Base-by-base conservation (phyloP, 2,888 invertebrate species). In the Oscheius sp. region DNA sequence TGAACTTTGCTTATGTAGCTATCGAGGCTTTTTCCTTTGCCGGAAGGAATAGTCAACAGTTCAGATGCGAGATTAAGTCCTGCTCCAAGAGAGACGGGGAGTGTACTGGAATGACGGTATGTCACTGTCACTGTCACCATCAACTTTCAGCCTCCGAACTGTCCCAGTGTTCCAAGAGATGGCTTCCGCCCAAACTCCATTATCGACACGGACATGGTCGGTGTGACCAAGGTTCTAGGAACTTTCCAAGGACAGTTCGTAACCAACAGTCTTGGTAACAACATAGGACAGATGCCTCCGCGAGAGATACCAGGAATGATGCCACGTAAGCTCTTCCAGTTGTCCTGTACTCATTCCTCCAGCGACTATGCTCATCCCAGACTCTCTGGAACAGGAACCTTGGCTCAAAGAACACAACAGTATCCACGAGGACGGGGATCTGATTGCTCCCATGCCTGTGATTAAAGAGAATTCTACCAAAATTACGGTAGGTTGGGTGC, bases 21-120 rank as follows among this genome's bases (percentile, higher is more conserved):
- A 80, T 88, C 37, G 84, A 85, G 76, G 86, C 87, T 4, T 84
- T 86, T 75, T 80, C 83, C 2, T 86, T 87, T 62, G 87, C 87
- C 7, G 88, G 88, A 68, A 76, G 83, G 35, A 74, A 78, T 11
- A 79, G 82, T 47, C 75, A 88, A 59, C 81, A 79, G 50, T 88
- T 88, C 76, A 81, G 83, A 7, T 88, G 88, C 58, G 86, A 88
- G 70, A 85, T 88, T 35, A 80, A 85, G 59, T 71, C 84, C 10
- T 88, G 88, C 79, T 85, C 83, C 66, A 86, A 86, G 55, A 51
- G 76, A n/a, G 84, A 83, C 48, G 82, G 84, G 53, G 86, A 87
- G 51, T 88, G 88, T 80, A 68, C 77, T 13, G 88, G 85, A 21
- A 77, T 87, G 60, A 81, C 85, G 60, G 85, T 85, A 78, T 55